Evolutionary conservation across 2,113 vertebrate species (phyloP), one percentile per base, ranked within the genome.

Genomic region (Brachirus orientalis): DNA sequence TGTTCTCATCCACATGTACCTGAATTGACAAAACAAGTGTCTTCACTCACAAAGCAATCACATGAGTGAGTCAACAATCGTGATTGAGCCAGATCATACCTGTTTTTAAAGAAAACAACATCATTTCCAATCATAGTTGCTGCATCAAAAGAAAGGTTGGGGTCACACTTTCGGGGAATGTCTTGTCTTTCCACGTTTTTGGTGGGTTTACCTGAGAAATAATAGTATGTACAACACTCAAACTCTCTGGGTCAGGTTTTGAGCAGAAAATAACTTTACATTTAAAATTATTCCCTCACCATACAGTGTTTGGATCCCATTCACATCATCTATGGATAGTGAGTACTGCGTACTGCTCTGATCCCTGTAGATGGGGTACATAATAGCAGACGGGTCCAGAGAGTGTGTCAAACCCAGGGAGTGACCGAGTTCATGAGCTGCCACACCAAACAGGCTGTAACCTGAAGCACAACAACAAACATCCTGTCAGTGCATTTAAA

Each of bases 391-490:
- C 0, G 90, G 90, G 12, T 93, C 92, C 66, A 53, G 88, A 12
- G 90, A 94, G 71, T 94, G 94, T 20, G 88, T 64, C 18, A 95
- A 86, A 19, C 94, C 93, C 65, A 95, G 78, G 0, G 91, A 91
- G 36, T 93, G 91, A 11, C 93, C 93, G 47, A 95, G 90, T 83
- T 95, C 91, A 57, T 95, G 92, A 66, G 88, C 86, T n/a, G 92
- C 92, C 17, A 91, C 77, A 0, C 91, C 88, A 44, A 92, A 90
- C 45, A 94, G 86, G 46, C 80, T 93, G 73, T 88, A 87, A 69
- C 86, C 92, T 94, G 87, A 46, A 84, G 76, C n/a, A 73, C 11
- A 79, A 6, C 9, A 52, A 38, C 9, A 58, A 35, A 58, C 6
- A 13, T 47, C 4, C 4, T 7, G 5, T 72, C 48, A 52, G 35